Base-by-base conservation (phyloP, 2,113 vertebrate species). In the Indicator maculatus region DNA sequence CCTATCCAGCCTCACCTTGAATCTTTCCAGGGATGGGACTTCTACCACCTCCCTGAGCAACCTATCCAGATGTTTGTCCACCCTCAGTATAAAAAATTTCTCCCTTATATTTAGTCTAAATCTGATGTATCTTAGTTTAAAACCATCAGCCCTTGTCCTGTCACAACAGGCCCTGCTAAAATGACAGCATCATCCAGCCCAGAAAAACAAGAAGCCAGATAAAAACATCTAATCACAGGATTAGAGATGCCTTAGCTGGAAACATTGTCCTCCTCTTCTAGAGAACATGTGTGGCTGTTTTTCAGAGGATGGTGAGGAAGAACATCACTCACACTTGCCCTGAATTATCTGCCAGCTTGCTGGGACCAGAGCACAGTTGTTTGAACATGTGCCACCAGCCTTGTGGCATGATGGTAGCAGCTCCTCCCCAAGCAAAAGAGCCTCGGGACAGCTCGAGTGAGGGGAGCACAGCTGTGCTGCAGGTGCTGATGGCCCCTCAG, bases 161-260 rank as follows among this genome's bases (percentile, higher is more conserved):
- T 52, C 50, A 52, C 50, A 52, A 52, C 23, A 52, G 50, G 12
- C 50, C 50, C 50, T 26, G 23, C 23, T 52, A 52, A 52, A 26
- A 52, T 24, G 50, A 86, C 59, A 93, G 50, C 55, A 88, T 79
- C 55, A 66, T 36, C 20, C 67, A 70, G 85, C 59, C 78, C n/a
- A 58, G 77, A 50, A 89, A 91, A 95, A 89, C 12, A 44, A 76
- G 44, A 30, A 82, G 64, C 18, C 50, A 93, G 71, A 69, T 72
- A 91, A 89, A 93, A 74, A 2, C 69, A 69, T 61, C 55, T 79
- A 44, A 91, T 82, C 76, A 76, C 36, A 55, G 53, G 81, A 72
- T 53, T 72, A 66, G 87, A 78, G 63, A 73, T 63, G 41, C 41
- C 66, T 81, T 10, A 26, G 65, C 61, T 74, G 52, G 16, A 93